These are phyloP conservation scores for Achatina immaculata DNA, from an alignment of 1,140 invertebrate species.

Conservation along the genomic window DNA sequence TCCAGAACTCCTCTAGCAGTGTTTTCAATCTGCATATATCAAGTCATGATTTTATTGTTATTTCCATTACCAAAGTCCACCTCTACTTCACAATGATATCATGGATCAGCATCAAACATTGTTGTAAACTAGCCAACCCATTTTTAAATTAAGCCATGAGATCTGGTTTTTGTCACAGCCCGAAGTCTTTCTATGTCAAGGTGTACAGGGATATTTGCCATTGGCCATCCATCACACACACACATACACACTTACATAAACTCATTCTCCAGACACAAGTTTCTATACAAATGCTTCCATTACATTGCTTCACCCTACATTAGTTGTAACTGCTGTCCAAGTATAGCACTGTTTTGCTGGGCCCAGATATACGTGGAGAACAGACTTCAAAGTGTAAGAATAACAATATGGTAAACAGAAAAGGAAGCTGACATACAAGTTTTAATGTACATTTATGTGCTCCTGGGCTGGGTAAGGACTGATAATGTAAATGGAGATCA, in stretches of 20 bases:
- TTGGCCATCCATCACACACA: constrained; percentile 40
- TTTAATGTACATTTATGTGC: too few species aligned
- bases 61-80: constrained; percentile 30
- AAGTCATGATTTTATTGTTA: constrained; percentile 1
- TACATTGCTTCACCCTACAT: too few species aligned
- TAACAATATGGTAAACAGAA: too few species aligned
- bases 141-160: constrained; percentile 49
- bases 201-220: constrained; percentile 48
- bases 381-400: too few species aligned
- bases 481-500: too few species aligned
- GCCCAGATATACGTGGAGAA: too few species aligned
- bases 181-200: constrained; percentile 50
- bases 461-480: too few species aligned
- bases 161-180: constrained; percentile 55
- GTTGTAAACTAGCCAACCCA: constrained; percentile 41
- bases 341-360: too few species aligned
- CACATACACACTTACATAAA: not conserved
- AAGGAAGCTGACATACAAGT: too few species aligned
- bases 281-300: too few species aligned
- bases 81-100: constrained; percentile 22
- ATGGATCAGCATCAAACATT: constrained; percentile 39
- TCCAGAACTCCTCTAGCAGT: not conserved
- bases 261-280: too few species aligned
- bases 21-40: constrained; percentile 24
- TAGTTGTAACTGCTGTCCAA: too few species aligned